Percentiles rank a stretch among this genome's conserved stretches.
These are phyloP conservation scores for Cataglyphis albicans DNA, from an alignment of 2,888 invertebrate genomes.

Conservation along the genomic window DNA sequence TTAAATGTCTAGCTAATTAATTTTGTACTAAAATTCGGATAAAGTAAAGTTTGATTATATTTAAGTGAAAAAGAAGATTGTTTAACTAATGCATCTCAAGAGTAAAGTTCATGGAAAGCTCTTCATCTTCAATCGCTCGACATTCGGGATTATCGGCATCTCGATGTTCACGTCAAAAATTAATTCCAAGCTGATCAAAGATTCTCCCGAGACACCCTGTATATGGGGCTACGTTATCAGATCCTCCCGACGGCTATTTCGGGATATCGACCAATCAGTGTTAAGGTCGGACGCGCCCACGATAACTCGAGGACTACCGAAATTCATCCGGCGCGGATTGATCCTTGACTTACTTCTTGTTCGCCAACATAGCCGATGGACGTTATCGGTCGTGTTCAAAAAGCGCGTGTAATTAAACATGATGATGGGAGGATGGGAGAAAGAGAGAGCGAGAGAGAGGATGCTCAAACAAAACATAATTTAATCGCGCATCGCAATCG, in stretches of 20 bases:
- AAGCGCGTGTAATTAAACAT: slow-evolving; percentile 39
- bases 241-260: slow-evolving; percentile 81
- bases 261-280: slow-evolving; percentile 84
- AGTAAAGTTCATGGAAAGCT: not conserved
- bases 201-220: slow-evolving; percentile 41
- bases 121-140: not conserved
- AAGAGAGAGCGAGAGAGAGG: not conserved
- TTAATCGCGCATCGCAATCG: slow-evolving; percentile 38
- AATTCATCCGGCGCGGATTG: slow-evolving; percentile 69
- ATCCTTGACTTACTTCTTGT: slow-evolving; percentile 80
- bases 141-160: not conserved
- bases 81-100: slow-evolving; percentile 7
- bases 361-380: slow-evolving; percentile 5
- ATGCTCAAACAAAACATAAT: slow-evolving; percentile 31
- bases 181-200: slow-evolving; percentile 22
- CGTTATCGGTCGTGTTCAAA: slow-evolving; percentile 19
- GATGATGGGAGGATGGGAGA: not conserved
- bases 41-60: not conserved
- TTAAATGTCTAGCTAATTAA: not conserved
- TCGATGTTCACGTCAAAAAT: slow-evolving; percentile 58
- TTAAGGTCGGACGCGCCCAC: slow-evolving; percentile 82
- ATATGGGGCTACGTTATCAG: slow-evolving; percentile 76
- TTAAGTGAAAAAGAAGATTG: not conserved
- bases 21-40: not conserved
- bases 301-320: slow-evolving; percentile 74